These are phyloP conservation scores for Diceros bicornis DNA, from an alignment of 2,797 vertebrate species.

Conservation along the genomic window DNA sequence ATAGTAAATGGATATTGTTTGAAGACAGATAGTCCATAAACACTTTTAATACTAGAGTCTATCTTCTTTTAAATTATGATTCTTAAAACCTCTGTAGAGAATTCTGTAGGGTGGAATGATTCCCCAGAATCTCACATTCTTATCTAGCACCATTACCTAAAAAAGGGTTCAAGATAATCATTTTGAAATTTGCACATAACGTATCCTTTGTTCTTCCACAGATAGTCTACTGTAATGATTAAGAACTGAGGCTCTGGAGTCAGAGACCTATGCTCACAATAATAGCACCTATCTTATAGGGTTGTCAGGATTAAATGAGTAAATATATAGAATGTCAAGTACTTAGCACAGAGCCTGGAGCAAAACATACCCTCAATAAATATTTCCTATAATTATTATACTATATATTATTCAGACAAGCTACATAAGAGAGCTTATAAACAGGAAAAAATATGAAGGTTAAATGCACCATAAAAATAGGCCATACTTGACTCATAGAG, in stretches of 20 bases:
- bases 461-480: constrained; percentile 34
- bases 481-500: background rate
- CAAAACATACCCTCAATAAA: background rate
- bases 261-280: background rate
- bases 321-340: background rate
- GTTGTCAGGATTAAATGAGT: constrained; percentile 29
- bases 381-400: background rate
- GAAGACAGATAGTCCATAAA: background rate
- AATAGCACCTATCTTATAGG: background rate
- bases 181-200: background rate
- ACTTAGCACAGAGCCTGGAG: background rate
- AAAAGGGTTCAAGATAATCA: background rate
- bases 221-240: background rate
- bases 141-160: constrained; percentile 3
- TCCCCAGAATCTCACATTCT: background rate
- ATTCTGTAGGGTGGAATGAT: background rate
- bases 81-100: background rate
- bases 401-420: background rate
- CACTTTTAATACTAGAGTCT: background rate
- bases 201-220: background rate
- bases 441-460: background rate
- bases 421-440: background rate
- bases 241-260: background rate
- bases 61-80: background rate
- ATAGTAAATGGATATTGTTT: background rate